Conservation (phyloP, 2,888 invertebrate species). For the Conus canariensis region DNA sequence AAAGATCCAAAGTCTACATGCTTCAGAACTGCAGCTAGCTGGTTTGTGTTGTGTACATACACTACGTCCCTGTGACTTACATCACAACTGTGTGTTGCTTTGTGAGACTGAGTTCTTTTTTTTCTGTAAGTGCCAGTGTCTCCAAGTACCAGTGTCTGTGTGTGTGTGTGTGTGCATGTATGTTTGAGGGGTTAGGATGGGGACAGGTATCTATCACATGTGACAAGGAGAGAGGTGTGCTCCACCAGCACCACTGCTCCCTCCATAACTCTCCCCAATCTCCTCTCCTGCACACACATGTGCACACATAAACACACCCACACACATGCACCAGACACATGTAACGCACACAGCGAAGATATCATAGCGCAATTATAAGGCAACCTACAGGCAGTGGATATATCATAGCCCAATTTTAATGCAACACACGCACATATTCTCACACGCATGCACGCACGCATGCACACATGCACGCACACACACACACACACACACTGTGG, state of each 20-base stretch:
- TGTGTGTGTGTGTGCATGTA: too few species aligned
- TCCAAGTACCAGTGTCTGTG: neutral
- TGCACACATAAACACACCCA: slow-evolving; percentile 7
- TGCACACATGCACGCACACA: neutral
- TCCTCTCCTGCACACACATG: neutral
- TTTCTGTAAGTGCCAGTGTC: neutral
- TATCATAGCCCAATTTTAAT: too few species aligned
- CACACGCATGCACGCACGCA: neutral
- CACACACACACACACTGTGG: neutral
- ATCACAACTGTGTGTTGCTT: neutral
- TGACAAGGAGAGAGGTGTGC: too few species aligned
- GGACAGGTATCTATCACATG: too few species aligned
- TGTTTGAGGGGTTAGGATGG: too few species aligned
- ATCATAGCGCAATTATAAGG: too few species aligned
- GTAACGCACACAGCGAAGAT: too few species aligned
- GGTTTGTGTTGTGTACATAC: neutral
- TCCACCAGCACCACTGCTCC: too few species aligned
- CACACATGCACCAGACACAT: neutral
- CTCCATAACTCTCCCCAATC: too few species aligned
- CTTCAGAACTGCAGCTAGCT: too few species aligned
- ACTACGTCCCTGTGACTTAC: neutral
- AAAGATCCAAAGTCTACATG: too few species aligned
- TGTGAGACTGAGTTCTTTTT: neutral
- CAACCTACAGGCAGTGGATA: too few species aligned
- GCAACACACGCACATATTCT: neutral